A percentile compares a stretch with the other conserved stretches of the same genome.
Conservation (phyloP, 2,113 vertebrate species). For the Saimiri boliviensis region DNA sequence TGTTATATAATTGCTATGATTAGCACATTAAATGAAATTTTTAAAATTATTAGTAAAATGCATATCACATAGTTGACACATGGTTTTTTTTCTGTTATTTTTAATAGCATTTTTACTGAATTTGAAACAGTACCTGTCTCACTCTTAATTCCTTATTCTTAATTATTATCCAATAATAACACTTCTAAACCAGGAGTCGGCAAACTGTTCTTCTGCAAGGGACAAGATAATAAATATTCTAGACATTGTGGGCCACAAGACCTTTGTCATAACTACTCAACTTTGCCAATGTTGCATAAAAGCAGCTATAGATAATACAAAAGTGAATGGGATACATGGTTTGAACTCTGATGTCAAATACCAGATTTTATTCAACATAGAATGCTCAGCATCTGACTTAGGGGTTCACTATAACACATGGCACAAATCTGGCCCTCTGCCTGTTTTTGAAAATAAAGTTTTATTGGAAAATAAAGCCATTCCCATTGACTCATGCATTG, state of each 20-base stretch:
- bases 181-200: neutral
- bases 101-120: constrained; percentile 24
- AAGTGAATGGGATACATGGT: neutral
- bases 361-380: neutral
- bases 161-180: constrained; percentile 17
- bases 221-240: neutral
- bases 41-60: constrained; percentile 28
- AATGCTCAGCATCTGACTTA: neutral
- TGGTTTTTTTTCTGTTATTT: constrained; percentile 52
- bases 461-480: neutral
- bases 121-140: constrained; percentile 10
- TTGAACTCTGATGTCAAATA: neutral
- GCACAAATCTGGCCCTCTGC: neutral
- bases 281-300: neutral
- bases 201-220: neutral
- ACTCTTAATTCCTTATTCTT: neutral
- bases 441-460: constrained; percentile 10
- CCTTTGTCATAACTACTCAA: neutral
- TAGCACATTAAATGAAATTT: constrained; percentile 44
- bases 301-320: neutral
- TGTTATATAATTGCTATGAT: constrained; percentile 44
- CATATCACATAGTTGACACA: constrained; percentile 30
- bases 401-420: neutral
- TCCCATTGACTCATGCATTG: neutral
- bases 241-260: neutral